Percentiles rank a stretch among this genome's conserved stretches.
phyloP scores from a whole-genome alignment of 2,888 invertebrate genomes.

The Rhynchonema sp. region DNA sequence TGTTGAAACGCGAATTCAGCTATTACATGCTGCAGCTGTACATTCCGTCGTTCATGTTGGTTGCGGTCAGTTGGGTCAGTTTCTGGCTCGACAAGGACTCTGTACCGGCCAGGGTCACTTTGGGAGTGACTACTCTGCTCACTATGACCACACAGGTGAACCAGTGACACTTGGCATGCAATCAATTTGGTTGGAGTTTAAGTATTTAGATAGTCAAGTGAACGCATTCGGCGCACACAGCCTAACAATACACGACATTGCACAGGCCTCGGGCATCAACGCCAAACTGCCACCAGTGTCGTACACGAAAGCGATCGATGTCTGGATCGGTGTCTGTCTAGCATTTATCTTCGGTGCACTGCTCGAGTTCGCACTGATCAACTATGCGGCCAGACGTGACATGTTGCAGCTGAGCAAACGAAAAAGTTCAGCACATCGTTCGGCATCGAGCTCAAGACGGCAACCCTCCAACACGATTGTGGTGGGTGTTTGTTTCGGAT shows the following conservation, averaged over 20 bases:
- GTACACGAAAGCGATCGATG: conserved; percentile 36
- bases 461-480: not conserved
- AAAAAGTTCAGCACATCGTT: not conserved
- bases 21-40: conserved; percentile 98
- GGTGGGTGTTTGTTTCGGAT: not conserved
- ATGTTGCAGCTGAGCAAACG: conserved; percentile 3
- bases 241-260: too few relatives aligned
- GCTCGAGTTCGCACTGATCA: conserved; percentile 84
- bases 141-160: conserved; percentile 77
- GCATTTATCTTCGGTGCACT: conserved; percentile 90
- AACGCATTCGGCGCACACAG: too few relatives aligned
- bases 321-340: conserved; percentile 52
- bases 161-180: too few relatives aligned
- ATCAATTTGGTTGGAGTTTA: too few relatives aligned
- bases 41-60: conserved; percentile 57
- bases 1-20: conserved; percentile 89
- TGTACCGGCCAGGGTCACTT: conserved; percentile 25
- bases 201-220: too few relatives aligned
- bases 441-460: too few relatives aligned
- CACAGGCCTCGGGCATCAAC: conserved; percentile 5
- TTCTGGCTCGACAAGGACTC: conserved; percentile 18
- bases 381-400: conserved; percentile 80
- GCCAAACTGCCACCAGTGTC: conserved; percentile 57
- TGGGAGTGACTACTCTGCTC: conserved; percentile 61
- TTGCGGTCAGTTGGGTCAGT: conserved; percentile 73